These are phyloP conservation scores for Nebria salina DNA, from an alignment of 2,888 invertebrate genomes.

Conservation along the genomic window DNA sequence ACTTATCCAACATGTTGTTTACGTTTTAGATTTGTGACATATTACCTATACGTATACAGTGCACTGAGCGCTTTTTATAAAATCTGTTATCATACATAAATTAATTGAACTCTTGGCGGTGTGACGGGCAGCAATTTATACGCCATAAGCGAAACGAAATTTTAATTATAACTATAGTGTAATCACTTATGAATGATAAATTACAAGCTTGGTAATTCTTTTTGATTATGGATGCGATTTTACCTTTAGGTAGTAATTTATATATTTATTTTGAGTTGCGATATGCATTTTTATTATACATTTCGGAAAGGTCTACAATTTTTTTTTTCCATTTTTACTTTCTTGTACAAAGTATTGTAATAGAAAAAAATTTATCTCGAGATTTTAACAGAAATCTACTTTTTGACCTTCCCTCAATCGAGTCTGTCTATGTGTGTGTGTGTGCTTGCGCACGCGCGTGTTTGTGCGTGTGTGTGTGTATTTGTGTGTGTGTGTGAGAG, in stretches of 20 bases:
- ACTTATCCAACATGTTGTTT: slow-evolving; percentile 1
- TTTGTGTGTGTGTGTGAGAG: too few species aligned
- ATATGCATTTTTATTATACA: background rate
- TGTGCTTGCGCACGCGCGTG: too few species aligned
- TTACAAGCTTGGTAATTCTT: background rate
- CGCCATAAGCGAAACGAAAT: background rate
- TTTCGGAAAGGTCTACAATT: background rate
- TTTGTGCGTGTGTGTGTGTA: too few species aligned
- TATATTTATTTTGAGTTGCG: background rate
- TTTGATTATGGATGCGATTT: background rate
- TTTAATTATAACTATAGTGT: background rate
- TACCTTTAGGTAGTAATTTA: background rate
- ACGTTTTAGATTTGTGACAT: background rate
- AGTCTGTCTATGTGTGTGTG: too few species aligned
- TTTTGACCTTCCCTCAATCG: too few species aligned
- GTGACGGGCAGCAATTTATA: background rate
- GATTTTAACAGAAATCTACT: too few species aligned
- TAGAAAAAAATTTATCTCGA: too few species aligned
- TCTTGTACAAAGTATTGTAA: too few species aligned
- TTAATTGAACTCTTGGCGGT: background rate
- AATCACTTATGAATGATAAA: background rate
- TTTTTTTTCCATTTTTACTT: background rate
- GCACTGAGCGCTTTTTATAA: background rate
- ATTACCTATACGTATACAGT: background rate
- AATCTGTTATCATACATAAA: background rate